Conservation (phyloP, 1,140 invertebrate genomes). For the Intoshia linei region DNA sequence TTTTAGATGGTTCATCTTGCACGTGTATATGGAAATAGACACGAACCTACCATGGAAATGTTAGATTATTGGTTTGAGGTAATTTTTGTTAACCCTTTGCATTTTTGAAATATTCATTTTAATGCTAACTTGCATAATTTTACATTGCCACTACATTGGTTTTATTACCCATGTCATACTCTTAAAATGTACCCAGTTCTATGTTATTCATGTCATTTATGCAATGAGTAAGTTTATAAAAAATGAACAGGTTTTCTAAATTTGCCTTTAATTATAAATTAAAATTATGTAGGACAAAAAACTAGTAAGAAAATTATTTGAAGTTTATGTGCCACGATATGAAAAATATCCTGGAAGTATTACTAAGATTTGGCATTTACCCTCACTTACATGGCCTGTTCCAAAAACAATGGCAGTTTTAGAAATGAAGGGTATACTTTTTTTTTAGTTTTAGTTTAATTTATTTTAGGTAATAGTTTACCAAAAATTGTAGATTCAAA, state of each 20-base stretch:
- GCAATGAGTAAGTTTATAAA: too few species aligned
- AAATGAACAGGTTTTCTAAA: too few species aligned
- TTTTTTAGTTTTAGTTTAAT: not conserved
- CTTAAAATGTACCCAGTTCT: too few species aligned
- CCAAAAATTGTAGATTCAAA: too few species aligned
- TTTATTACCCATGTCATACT: too few species aligned
- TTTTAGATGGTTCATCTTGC: conserved; percentile 57
- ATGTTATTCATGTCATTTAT: too few species aligned
- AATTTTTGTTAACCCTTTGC: conserved; percentile 4
- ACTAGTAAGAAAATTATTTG: conserved; percentile 57
- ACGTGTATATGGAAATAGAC: conserved; percentile 43
- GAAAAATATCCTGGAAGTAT: conserved; percentile 33
- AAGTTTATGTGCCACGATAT: conserved; percentile 46
- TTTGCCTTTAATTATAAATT: too few species aligned
- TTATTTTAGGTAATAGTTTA: too few species aligned
- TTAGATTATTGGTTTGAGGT: conserved; percentile 47
- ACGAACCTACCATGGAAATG: conserved; percentile 50
- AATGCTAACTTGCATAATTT: not conserved
- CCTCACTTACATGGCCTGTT: conserved; percentile 28
- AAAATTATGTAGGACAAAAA: conserved; percentile 36
- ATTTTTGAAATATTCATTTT: not conserved
- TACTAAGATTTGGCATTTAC: conserved; percentile 37
- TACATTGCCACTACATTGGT: too few species aligned
- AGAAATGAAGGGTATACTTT: conserved; percentile 34
- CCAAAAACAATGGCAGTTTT: conserved; percentile 27